A percentile compares a stretch with the other conserved stretches of the same genome.
Evolutionary conservation across 2,113 vertebrate genomes (phyloP).

Genomic region (Campylomormyrus tamandua): DNA sequence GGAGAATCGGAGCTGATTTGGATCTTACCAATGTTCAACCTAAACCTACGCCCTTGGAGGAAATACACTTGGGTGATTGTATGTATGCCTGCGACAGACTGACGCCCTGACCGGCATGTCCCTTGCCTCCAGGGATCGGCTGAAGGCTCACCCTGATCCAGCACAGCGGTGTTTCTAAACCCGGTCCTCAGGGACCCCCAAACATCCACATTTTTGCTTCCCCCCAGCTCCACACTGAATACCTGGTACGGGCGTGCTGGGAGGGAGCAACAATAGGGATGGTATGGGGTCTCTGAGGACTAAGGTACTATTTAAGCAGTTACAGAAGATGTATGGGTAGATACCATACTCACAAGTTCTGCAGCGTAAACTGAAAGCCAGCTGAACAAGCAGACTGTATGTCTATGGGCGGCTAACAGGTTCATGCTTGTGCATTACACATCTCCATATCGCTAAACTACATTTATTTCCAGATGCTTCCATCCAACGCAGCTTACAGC

Average conservation of each 20-base stretch:
- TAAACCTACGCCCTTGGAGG: neutral
- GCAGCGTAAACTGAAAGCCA: neutral
- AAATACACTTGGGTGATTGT: neutral
- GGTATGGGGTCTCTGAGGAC: neutral
- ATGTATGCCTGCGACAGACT: neutral
- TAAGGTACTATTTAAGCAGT: neutral
- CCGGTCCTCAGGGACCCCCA: neutral
- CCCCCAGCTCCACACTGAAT: neutral
- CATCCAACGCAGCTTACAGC: neutral
- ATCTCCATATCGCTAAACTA: neutral
- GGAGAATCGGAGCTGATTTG: neutral
- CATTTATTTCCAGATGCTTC: neutral
- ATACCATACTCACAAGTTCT: too few relatives aligned
- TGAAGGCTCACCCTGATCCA: neutral
- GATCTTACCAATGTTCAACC: neutral
- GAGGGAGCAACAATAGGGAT: neutral
- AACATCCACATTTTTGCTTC: neutral
- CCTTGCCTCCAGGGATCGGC: neutral
- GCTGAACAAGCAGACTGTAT: neutral
- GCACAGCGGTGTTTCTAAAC: neutral
- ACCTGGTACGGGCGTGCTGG: neutral
- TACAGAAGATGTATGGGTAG: neutral
- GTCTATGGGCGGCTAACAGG: neutral
- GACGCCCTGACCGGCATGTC: neutral
- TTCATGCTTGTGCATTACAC: neutral